Percentiles rank a stretch among this genome's conserved stretches.
Evolutionary conservation across 2,797 vertebrate genomes (phyloP).

Genomic region (Alcedo quadribrachys): DNA sequence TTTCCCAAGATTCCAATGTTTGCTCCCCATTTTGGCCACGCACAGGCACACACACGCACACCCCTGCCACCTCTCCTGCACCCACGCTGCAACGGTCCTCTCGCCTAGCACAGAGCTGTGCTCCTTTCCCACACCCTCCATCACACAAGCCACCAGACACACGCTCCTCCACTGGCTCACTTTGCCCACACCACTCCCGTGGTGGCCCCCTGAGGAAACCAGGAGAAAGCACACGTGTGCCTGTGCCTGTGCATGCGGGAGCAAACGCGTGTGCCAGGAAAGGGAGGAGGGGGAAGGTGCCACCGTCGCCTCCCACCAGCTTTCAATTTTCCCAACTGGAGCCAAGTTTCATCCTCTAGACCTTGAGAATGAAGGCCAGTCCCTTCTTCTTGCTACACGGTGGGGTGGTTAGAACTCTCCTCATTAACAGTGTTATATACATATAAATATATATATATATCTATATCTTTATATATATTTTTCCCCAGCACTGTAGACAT

Average conservation of each 20-base stretch:
- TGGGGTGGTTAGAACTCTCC: conserved; percentile 80
- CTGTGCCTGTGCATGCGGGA: fast-evolving
- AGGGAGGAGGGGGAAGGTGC: neutral
- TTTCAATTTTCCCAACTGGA: conserved; percentile 56
- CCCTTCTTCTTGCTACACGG: conserved; percentile 71
- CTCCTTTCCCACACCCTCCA: neutral
- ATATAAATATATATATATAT: conserved; percentile 83
- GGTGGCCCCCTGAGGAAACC: neutral
- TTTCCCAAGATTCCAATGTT: neutral
- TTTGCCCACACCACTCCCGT: neutral
- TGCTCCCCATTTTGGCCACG: neutral
- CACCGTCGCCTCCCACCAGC: neutral
- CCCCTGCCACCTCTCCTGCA: neutral
- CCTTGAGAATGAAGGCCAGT: conserved; percentile 65
- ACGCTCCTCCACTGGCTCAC: neutral
- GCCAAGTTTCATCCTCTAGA: conserved; percentile 64
- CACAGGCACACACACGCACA: neutral
- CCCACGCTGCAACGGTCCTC: neutral
- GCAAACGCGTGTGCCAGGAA: neutral
- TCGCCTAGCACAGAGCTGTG: fast-evolving
- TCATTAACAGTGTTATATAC: conserved; percentile 85
- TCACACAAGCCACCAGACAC: neutral
- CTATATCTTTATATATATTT: conserved; percentile 84
- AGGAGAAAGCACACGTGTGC: neutral
- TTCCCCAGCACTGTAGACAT: conserved; percentile 81